Percentiles rank a stretch among this genome's conserved stretches.
phyloP scores from a whole-genome alignment of 2,113 vertebrate genomes.

The Poicephalus meyeri region DNA sequence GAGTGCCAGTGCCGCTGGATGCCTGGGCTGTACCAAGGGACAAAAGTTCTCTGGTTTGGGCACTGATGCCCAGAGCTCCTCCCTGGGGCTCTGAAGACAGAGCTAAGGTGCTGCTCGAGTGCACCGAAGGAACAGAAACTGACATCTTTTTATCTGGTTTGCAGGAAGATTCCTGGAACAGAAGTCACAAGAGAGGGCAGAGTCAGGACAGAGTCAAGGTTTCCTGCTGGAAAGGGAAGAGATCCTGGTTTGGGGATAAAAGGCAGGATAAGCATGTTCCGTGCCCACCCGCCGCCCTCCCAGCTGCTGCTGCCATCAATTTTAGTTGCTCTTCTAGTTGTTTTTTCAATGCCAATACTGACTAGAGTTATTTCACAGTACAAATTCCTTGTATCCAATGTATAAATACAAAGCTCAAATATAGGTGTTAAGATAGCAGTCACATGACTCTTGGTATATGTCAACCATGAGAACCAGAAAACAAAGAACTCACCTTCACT shows the following conservation, averaged over 20 bases:
- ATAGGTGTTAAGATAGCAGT: neutral
- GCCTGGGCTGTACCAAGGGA: constrained; percentile 12
- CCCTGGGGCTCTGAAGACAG: constrained; percentile 72
- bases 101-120: constrained; percentile 44
- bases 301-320: neutral
- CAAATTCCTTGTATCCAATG: neutral
- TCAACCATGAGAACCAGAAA: neutral
- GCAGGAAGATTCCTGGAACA: constrained; percentile 70
- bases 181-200: neutral
- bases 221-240: neutral
- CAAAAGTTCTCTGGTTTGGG: constrained; percentile 51
- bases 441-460: neutral
- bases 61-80: constrained; percentile 41
- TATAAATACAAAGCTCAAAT: neutral
- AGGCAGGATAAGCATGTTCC: neutral
- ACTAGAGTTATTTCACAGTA: neutral
- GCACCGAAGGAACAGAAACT: constrained; percentile 39
- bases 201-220: neutral
- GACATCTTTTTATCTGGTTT: constrained; percentile 74
- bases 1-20: constrained; percentile 20
- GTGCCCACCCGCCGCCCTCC: neutral
- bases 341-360: neutral
- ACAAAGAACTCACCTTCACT: constrained; percentile 77
- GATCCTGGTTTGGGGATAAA: neutral
- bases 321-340: neutral